Base-by-base conservation (phyloP, 2,888 invertebrate species). In the Neoitamus cyanurus region DNA sequence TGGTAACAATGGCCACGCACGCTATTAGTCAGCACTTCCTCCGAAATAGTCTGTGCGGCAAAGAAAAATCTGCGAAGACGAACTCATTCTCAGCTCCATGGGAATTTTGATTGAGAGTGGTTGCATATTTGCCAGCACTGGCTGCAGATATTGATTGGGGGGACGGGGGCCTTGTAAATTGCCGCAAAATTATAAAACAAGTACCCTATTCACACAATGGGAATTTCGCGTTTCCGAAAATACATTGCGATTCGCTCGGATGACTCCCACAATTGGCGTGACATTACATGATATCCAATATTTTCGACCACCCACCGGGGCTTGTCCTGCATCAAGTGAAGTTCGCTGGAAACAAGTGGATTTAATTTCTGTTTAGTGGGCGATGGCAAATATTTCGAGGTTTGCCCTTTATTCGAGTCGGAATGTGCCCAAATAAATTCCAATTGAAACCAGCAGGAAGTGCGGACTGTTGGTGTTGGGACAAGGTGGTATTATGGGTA, bases 21-120 rank as follows among this genome's bases (percentile, higher is more conserved):
- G 28, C 6, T n/a, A 77, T 30, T 46, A 25, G 46, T 46, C 28
- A 42, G 28, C 42, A 77, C 13, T 46, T n/a, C n/a, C n/a, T n/a
- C n/a, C n/a, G n/a, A n/a, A n/a, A n/a, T n/a, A n/a, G n/a, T n/a
- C n/a, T n/a, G n/a, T n/a, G n/a, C 15, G 7, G 30, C 69, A 31
- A 73, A 36, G 36, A 6, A 15, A 20, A 13, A 73, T 31, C 20
- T 30, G 20, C 20, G 36, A 36, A 73, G 73, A 73, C 36, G 15
- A 73, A 73, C 15, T 73, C 37, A 73, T 73, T 36, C 36, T 36
- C 1, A 31, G 70, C 9, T 70, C 7, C 31, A 70, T 31, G 9
- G 73, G 36, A 73, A 73, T 73, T 34, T 73, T 73, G 73, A 73
- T 73, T 73, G 9, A 36, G 73, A 6, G 20, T 5, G n/a, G 73